Percentiles rank a stretch among this genome's conserved stretches.
Conservation (phyloP, 1,140 invertebrate species). For the Pseudomyrmex flavicornis region DNA sequence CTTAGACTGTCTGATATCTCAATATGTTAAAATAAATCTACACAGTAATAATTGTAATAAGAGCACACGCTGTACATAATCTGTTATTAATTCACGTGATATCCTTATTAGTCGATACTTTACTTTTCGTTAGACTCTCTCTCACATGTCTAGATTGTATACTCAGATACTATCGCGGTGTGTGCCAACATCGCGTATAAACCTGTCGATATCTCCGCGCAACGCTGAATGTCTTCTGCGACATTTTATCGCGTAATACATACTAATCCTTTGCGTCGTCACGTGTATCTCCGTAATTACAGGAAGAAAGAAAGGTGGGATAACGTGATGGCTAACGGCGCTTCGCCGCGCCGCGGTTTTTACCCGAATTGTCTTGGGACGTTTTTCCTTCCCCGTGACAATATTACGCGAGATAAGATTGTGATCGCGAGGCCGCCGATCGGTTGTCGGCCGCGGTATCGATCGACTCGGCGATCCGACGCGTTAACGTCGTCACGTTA, state of each 20-base stretch:
- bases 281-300: slow-evolving; percentile 6
- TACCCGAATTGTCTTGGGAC: slow-evolving; percentile 15
- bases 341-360: not conserved
- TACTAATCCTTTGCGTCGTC: slow-evolving; percentile 31
- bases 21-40: no score
- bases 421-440: not conserved
- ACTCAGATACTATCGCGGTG: no score
- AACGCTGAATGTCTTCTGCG: not conserved
- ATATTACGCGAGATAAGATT: not conserved
- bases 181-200: no score
- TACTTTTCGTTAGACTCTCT: no score
- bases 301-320: not conserved
- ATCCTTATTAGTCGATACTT: no score
- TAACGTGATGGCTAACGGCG: slow-evolving; percentile 27
- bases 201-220: not conserved
- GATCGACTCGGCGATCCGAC: not conserved
- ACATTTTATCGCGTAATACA: not conserved
- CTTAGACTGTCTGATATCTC: no score
- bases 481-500: slow-evolving; percentile 54
- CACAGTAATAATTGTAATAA: no score
- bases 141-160: no score
- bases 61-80: no score
- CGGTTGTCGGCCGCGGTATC: not conserved
- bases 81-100: no score
- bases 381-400: not conserved